Evolutionary conservation across 2,797 vertebrate genomes (phyloP).

Genomic region (Picus viridis): DNA sequence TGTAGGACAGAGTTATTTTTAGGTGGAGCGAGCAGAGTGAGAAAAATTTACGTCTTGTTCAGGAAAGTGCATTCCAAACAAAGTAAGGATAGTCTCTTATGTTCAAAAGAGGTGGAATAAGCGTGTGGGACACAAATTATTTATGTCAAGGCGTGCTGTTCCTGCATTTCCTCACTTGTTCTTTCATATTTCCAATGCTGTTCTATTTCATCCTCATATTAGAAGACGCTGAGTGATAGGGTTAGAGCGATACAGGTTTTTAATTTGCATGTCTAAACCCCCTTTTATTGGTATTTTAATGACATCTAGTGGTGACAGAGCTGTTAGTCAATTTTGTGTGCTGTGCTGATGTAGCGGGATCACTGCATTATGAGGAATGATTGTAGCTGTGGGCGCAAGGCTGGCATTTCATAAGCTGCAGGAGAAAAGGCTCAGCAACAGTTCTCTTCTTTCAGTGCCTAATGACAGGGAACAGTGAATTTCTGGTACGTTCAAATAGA

Average conservation of each 20-base stretch:
- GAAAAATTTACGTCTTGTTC: slow-evolving; percentile 37
- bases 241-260: slow-evolving; percentile 53
- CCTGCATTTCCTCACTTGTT: slow-evolving; percentile 62
- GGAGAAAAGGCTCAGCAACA: background rate
- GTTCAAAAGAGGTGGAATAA: slow-evolving; percentile 27
- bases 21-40: background rate
- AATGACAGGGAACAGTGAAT: background rate
- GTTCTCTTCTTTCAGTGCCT: background rate
- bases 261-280: background rate
- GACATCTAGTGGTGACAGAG: slow-evolving; percentile 79
- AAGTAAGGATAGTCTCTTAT: background rate
- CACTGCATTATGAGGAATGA: background rate
- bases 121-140: slow-evolving; percentile 1
- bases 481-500: background rate
- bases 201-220: slow-evolving; percentile 65
- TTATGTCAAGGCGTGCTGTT: slow-evolving; percentile 17
- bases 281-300: slow-evolving; percentile 75
- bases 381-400: background rate
- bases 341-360: background rate
- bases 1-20: slow-evolving; percentile 29
- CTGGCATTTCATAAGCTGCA: background rate
- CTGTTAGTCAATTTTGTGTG: background rate
- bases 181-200: slow-evolving; percentile 65
- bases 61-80: slow-evolving; percentile 4
- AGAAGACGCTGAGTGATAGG: slow-evolving; percentile 64